These are phyloP conservation scores for Petrocephalus zakoni DNA, from an alignment of 2,113 vertebrate genomes.

Conservation along the genomic window DNA sequence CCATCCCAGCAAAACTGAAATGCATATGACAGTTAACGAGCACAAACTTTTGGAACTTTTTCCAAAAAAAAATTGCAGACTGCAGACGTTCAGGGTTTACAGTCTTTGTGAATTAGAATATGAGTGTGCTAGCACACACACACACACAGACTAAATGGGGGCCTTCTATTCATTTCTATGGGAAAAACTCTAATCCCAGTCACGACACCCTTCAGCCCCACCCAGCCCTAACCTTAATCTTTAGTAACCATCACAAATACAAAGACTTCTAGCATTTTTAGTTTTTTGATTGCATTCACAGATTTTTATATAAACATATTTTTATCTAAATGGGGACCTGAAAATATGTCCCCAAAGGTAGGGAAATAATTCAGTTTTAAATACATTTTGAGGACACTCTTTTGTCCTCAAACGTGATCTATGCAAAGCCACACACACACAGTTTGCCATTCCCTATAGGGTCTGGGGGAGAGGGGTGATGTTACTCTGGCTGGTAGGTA, in stretches of 20 bases:
- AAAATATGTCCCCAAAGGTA: not conserved
- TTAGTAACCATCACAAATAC: not conserved
- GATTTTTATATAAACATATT: not conserved
- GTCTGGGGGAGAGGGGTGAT: not conserved
- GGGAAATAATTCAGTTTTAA: no score
- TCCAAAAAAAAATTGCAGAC: no score
- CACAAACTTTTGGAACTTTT: not conserved
- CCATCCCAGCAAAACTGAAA: not conserved
- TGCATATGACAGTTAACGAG: not conserved
- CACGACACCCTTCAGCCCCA: no score
- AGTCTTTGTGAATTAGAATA: no score
- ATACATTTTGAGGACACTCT: no score
- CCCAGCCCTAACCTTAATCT: not conserved
- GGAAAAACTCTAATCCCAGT: no score
- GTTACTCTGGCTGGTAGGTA: not conserved
- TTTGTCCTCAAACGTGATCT: no score
- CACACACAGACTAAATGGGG: not conserved
- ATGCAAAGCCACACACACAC: no score
- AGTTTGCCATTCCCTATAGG: not conserved
- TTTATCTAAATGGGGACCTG: no score
- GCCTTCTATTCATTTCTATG: not conserved
- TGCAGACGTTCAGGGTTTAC: no score
- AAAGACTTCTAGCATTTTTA: not conserved
- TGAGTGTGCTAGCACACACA: not conserved
- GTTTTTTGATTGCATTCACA: not conserved